Percentiles rank a stretch among this genome's conserved stretches.
phyloP scores from a whole-genome alignment of 2,113 vertebrate species.

The Muntiacus reevesi region DNA sequence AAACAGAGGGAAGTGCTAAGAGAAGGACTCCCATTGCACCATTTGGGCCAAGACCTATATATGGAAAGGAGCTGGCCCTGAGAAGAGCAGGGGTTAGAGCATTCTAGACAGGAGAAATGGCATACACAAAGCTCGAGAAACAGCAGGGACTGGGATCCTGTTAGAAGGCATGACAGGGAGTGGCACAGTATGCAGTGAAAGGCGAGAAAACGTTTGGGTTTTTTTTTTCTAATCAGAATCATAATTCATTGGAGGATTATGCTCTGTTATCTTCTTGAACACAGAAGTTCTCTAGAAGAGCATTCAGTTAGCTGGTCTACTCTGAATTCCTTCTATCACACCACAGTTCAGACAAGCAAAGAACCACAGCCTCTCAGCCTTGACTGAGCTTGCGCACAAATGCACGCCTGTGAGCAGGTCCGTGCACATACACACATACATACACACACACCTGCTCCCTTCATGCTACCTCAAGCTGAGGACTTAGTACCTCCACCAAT shows the following conservation, averaged over 20 bases:
- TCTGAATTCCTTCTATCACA: background rate
- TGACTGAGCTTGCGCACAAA: background rate
- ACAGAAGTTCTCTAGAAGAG: background rate
- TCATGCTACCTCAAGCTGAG: background rate
- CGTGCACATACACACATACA: background rate
- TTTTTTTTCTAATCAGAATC: background rate
- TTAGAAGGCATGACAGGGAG: background rate
- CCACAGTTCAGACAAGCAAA: background rate
- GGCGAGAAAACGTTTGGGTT: background rate
- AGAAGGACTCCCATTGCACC: background rate
- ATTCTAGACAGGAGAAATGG: background rate
- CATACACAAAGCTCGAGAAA: background rate
- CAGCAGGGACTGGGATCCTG: background rate
- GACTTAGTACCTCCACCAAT: background rate
- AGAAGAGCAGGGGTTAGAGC: background rate
- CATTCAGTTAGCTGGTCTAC: background rate
- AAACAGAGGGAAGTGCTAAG: background rate
- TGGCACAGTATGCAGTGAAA: background rate
- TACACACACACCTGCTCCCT: background rate
- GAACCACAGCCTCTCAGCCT: background rate
- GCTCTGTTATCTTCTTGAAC: background rate
- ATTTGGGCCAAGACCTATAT: background rate
- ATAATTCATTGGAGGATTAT: background rate
- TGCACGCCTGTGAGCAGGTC: accelerated
- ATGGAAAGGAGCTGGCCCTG: background rate